phyloP scores from a whole-genome alignment of 2,113 vertebrate genomes.

The Camelus bactrianus region DNA sequence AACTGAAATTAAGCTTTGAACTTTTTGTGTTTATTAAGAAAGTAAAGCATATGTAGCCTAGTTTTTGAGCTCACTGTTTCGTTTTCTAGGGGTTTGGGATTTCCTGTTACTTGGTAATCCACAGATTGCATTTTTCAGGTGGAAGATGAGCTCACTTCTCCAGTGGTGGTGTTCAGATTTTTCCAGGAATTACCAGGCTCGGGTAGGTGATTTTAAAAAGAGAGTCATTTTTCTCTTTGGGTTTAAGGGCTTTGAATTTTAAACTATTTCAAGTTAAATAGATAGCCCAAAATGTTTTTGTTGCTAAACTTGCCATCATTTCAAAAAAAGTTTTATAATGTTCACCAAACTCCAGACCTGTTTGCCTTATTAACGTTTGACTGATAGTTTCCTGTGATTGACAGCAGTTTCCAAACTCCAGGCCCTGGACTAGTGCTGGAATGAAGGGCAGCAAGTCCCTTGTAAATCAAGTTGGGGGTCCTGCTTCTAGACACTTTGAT shows the following conservation, averaged over 20 bases:
- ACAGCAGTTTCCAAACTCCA: background rate
- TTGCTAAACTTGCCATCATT: constrained; percentile 29
- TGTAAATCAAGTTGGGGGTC: background rate
- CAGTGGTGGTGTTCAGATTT: constrained; percentile 97
- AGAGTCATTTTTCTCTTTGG: background rate
- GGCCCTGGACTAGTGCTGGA: background rate
- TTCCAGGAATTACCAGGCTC: constrained; percentile 86
- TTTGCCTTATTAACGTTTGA: background rate
- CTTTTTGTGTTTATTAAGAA: background rate
- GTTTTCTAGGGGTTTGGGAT: background rate
- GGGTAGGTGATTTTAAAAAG: constrained; percentile 85
- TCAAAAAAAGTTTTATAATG: background rate
- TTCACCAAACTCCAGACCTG: background rate
- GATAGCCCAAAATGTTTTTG: constrained; percentile 15
- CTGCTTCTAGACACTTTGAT: background rate
- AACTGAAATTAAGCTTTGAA: constrained; percentile 37
- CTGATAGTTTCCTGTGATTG: background rate
- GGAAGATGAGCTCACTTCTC: constrained; percentile 95
- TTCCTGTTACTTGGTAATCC: background rate
- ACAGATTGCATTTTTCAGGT: constrained; percentile 88
- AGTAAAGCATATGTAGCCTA: background rate
- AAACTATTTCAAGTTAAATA: background rate
- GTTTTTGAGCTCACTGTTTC: background rate
- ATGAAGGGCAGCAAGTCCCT: background rate
- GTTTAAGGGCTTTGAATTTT: constrained; percentile 29